phyloP scores from a whole-genome alignment of 1,140 invertebrate genomes.

The Acromyrmex charruanus region DNA sequence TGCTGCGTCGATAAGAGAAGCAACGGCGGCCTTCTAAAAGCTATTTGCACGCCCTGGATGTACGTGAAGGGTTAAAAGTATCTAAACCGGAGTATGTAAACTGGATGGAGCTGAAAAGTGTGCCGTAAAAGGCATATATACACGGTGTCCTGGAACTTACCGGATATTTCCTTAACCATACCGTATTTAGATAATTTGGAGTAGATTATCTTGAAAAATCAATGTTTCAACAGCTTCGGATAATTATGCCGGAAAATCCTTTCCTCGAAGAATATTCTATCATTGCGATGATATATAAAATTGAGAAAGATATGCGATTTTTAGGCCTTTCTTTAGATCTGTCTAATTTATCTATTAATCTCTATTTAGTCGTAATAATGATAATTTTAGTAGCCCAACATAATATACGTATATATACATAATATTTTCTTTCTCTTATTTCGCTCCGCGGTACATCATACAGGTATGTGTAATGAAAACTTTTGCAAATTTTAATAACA shows the following conservation, averaged over 20 bases:
- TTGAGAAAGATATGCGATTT: not conserved
- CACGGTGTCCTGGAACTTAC: constrained; percentile 5
- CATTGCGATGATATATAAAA: not conserved
- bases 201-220: not conserved
- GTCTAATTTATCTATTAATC: not conserved
- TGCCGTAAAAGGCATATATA: constrained; percentile 8
- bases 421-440: not conserved
- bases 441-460: not conserved
- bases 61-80: constrained; percentile 41
- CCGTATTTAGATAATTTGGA: not conserved
- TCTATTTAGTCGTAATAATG: not conserved
- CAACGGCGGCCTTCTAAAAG: constrained; percentile 29
- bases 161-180: not conserved
- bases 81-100: constrained; percentile 19
- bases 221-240: not conserved
- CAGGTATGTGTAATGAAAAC: not conserved
- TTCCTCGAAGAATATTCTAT: not conserved
- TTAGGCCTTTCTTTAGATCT: not conserved
- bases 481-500: constrained; percentile 7
- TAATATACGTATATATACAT: not conserved
- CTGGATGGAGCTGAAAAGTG: constrained; percentile 43
- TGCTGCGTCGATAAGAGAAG: constrained; percentile 14
- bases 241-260: not conserved
- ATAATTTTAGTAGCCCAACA: not conserved
- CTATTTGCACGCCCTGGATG: constrained; percentile 34